Percentiles rank a stretch among this genome's conserved stretches.
Evolutionary conservation across 1,140 invertebrate species (phyloP).

Genomic region (Mylabris phalerata): DNA sequence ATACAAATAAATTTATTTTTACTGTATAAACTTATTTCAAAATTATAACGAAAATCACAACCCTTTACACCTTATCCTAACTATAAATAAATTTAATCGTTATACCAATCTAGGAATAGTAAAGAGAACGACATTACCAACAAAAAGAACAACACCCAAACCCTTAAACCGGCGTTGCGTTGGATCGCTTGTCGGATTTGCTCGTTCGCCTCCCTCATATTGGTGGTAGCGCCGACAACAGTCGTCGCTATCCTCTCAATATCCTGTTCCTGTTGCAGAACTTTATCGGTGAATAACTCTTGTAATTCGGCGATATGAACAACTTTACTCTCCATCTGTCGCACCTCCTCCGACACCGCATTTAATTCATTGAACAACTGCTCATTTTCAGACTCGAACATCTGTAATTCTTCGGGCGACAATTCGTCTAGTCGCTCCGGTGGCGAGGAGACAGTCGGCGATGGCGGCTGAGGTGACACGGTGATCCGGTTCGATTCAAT

Average conservation of each 20-base stretch:
- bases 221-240: conserved; percentile 87
- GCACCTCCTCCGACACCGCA: conserved; percentile 62
- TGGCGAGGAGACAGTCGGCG: conserved; percentile 24
- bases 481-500: conserved; percentile 1
- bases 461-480: neutral
- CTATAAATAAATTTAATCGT: conserved; percentile 60
- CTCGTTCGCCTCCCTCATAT: conserved; percentile 93
- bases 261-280: conserved; percentile 88
- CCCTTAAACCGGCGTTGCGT: conserved; percentile 87
- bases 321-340: conserved; percentile 86
- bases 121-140: conserved; percentile 93
- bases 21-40: conserved; percentile 8
- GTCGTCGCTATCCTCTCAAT: conserved; percentile 83
- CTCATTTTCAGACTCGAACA: conserved; percentile 81
- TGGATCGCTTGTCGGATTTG: conserved; percentile 94
- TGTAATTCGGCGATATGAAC: conserved; percentile 94
- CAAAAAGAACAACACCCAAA: conserved; percentile 92
- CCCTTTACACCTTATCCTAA: neutral
- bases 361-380: conserved; percentile 80
- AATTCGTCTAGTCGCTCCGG: conserved; percentile 50
- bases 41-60: no score
- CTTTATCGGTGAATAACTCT: conserved; percentile 94
- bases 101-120: conserved; percentile 98
- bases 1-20: conserved; percentile 32
- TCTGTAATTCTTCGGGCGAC: conserved; percentile 81